phyloP scores from a whole-genome alignment of 2,113 vertebrate genomes.

The Malurus cyaneus region DNA sequence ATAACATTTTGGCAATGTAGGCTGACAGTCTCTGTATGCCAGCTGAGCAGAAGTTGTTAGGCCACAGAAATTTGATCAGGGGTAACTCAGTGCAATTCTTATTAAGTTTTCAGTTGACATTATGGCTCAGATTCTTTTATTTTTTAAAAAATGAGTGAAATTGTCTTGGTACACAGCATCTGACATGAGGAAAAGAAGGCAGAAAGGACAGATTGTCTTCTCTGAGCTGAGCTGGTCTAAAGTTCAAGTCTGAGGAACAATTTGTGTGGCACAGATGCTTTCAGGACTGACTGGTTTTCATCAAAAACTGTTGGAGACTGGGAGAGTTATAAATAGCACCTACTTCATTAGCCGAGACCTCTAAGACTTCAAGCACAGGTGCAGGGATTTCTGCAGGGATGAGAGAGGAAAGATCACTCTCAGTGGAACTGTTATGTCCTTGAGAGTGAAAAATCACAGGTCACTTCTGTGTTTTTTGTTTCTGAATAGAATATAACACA shows the following conservation, averaged over 20 bases:
- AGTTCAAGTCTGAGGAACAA: conserved; percentile 1
- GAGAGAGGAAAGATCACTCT: conserved; percentile 32
- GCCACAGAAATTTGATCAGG: background rate
- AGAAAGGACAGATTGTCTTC: background rate
- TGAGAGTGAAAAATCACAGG: conserved; percentile 38
- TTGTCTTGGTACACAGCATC: background rate
- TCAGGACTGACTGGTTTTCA: conserved; percentile 31
- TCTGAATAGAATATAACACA: background rate
- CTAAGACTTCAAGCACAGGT: conserved; percentile 55
- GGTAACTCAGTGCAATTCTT: background rate
- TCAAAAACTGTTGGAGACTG: conserved; percentile 52
- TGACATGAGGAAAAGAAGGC: background rate
- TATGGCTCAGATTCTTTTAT: background rate
- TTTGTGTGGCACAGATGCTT: conserved; percentile 48
- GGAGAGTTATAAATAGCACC: conserved; percentile 61
- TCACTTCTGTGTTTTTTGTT: background rate
- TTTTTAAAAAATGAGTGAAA: background rate
- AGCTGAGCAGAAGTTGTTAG: background rate
- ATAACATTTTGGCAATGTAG: background rate
- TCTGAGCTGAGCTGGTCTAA: background rate
- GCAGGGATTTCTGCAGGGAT: conserved; percentile 38
- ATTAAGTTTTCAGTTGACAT: background rate
- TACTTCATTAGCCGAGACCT: conserved; percentile 16
- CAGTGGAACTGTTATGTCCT: conserved; percentile 14
- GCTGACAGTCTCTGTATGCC: background rate